Percentiles rank a stretch among this genome's conserved stretches.
These are phyloP conservation scores for Nasonia oneida DNA, from an alignment of 2,888 invertebrate species.

Conservation along the genomic window DNA sequence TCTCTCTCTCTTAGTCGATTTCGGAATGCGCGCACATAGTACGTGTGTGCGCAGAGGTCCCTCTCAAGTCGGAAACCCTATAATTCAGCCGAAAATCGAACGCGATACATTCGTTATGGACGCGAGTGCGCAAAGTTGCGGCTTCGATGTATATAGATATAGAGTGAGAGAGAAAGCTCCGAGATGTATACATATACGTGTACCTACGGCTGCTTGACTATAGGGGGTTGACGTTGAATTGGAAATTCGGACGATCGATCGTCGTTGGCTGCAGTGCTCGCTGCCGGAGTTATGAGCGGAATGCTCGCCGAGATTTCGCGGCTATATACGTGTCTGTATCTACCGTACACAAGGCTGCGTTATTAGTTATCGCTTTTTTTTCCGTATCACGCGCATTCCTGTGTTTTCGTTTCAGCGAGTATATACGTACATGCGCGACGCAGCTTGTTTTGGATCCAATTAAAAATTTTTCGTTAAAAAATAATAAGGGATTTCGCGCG, in stretches of 20 bases:
- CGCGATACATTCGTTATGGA: slow-evolving; percentile 27
- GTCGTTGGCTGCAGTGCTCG: background rate
- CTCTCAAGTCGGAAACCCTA: slow-evolving; percentile 17
- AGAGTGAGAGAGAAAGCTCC: background rate
- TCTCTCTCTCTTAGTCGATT: slow-evolving; percentile 23
- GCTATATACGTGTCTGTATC: background rate
- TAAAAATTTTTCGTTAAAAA: background rate
- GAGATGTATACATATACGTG: background rate
- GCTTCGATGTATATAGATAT: background rate
- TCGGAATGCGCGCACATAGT: slow-evolving; percentile 8
- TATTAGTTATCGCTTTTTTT: background rate
- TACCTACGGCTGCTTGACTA: background rate
- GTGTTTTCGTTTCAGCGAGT: background rate
- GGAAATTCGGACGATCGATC: slow-evolving; percentile 36
- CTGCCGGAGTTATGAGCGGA: background rate
- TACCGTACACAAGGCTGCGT: background rate
- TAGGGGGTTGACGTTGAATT: slow-evolving; percentile 29
- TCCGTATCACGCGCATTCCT: background rate
- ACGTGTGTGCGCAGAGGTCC: background rate
- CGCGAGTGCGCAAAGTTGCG: slow-evolving; percentile 7
- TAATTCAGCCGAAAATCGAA: slow-evolving; percentile 41
- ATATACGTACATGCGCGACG: too few species aligned
- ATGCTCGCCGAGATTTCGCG: background rate
- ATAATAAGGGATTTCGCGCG: too few species aligned
- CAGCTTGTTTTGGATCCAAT: background rate